A percentile compares a stretch with the other conserved stretches of the same genome.
Evolutionary conservation across 2,113 vertebrate genomes (phyloP).

Genomic region (Sphaerodactylus townsendi): DNA sequence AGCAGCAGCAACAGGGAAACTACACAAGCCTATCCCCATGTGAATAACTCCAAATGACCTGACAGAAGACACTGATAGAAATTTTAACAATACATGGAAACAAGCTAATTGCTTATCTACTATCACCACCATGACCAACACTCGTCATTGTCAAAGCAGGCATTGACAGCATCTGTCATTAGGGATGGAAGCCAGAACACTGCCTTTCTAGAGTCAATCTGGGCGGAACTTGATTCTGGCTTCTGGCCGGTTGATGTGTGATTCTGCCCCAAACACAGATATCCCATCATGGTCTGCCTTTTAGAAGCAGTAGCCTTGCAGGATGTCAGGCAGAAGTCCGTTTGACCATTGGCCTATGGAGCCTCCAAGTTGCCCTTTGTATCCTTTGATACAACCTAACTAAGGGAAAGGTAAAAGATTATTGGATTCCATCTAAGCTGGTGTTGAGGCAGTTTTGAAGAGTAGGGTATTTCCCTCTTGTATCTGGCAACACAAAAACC

Average conservation of each 20-base stretch:
- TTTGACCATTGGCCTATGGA: no score
- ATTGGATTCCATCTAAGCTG: not conserved
- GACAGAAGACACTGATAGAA: no score
- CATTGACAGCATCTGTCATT: not conserved
- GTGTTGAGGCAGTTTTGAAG: not conserved
- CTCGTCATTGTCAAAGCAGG: not conserved
- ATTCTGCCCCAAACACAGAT: not conserved
- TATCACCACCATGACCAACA: not conserved
- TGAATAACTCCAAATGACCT: no score
- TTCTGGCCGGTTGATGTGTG: not conserved
- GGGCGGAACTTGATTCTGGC: not conserved
- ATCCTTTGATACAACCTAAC: not conserved
- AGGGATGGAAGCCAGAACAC: not conserved
- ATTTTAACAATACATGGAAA: no score
- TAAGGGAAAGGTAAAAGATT: not conserved
- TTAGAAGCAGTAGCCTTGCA: no score
- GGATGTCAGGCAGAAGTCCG: not conserved
- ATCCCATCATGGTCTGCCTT: not conserved
- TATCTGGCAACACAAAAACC: not conserved
- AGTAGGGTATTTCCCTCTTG: not conserved
- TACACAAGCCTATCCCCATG: no score
- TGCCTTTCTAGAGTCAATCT: not conserved
- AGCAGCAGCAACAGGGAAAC: no score
- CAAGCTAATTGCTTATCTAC: not conserved
- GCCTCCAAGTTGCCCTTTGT: not conserved